A percentile compares a stretch with the other conserved stretches of the same genome.
Evolutionary conservation across 2,888 invertebrate genomes (phyloP).

Genomic region (Trichogramma dendrolimi): DNA sequence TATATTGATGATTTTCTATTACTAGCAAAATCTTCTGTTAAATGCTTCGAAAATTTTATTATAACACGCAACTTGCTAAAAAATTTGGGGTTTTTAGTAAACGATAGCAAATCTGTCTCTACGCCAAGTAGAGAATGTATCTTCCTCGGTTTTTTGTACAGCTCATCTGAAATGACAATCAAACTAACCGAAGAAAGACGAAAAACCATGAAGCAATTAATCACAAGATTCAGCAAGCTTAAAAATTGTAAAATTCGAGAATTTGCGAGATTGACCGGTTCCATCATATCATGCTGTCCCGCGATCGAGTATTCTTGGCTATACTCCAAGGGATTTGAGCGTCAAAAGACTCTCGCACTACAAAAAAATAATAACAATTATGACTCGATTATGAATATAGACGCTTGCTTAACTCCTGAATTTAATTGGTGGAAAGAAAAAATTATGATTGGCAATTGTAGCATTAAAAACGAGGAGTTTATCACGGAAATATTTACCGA

Average conservation of each 20-base stretch:
- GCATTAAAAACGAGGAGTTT: background rate
- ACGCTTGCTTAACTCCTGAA: background rate
- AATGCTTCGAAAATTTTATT: background rate
- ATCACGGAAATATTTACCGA: background rate
- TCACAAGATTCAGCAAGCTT: background rate
- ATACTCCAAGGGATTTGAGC: constrained; percentile 6
- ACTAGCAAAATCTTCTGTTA: background rate
- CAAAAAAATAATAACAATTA: background rate
- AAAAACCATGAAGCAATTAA: background rate
- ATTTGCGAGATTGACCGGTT: constrained; percentile 7
- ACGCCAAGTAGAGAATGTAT: background rate
- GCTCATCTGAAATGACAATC: background rate
- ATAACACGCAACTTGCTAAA: background rate
- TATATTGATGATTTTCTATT: background rate
- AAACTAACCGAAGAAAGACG: background rate
- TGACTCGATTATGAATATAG: background rate
- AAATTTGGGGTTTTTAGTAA: background rate
- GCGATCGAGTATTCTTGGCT: constrained; percentile 9
- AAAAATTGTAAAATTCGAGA: constrained; percentile 7
- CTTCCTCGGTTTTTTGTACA: background rate
- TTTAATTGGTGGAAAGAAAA: background rate
- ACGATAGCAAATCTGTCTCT: background rate
- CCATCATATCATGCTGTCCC: constrained; percentile 11
- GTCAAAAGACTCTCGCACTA: constrained; percentile 5
- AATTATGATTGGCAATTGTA: background rate